Evolutionary conservation across 1,140 invertebrate genomes (phyloP), one percentile per base, ranked within the genome.

Genomic region (Ganaspis sp.): DNA sequence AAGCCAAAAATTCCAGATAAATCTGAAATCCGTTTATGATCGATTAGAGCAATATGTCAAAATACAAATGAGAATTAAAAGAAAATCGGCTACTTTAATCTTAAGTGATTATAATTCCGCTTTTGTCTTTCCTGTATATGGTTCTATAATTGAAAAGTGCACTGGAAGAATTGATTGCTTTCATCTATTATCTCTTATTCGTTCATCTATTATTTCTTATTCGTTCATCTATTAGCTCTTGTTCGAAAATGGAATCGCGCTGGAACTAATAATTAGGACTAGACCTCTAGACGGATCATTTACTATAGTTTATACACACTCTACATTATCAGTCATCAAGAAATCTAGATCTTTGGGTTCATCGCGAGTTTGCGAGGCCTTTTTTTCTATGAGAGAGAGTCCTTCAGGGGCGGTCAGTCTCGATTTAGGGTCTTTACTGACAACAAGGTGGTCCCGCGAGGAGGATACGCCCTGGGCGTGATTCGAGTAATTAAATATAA

Each of bases 401-500:
- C 81, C 76, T 77, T 77, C 75, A 77, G 17, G 83, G 86, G 75
- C 81, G 82, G 77, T 75, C 77, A 53, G 81, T 58, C 21, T 37
- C 21, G 15, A 29, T 29, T 42, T 74, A 37, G 58, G 72, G 74
- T 80, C 74, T 70, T 45, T 70, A 64, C 58, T 64, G 26, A 64
- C 23, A 64, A 70, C 45, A 71, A 76, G 76, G 73, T 81, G 70
- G 77, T 80, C 76, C 45, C 58, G 58, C 70, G 81, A 78, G 58
- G 75, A 73, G 83, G 86, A 89, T 87, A 87, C 88, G 86, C 87
- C 84, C 87, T 87, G 88, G 90, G 89, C 89, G 88, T 90, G 89
- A 88, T 84, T 81, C 84, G 84, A 87, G 86, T 90, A 91, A 90
- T 91, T 91, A 91, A 90, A 90, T 89, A 89, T 84, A 90, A 90